phyloP scores from a whole-genome alignment of 2,888 invertebrate genomes.

The Aproaerema taeniolella region DNA sequence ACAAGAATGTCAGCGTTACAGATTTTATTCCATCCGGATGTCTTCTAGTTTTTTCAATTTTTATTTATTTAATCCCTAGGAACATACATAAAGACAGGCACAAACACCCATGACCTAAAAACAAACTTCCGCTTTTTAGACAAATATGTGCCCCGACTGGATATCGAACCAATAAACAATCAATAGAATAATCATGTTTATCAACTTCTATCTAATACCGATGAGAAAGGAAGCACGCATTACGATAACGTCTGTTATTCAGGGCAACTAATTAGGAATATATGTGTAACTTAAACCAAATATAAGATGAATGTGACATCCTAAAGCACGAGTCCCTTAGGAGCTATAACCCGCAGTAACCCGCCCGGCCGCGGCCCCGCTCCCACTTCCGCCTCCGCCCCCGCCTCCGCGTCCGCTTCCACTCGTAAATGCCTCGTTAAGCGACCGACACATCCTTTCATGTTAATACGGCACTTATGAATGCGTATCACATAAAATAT shows the following conservation, averaged over 20 bases:
- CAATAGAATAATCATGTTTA: not conserved
- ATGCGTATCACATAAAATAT: not conserved
- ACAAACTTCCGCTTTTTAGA: too few relatives aligned
- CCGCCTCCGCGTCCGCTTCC: not conserved
- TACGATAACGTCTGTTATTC: not conserved
- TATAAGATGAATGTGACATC: not conserved
- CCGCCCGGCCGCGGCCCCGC: not conserved
- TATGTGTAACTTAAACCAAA: not conserved
- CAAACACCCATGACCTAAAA: too few relatives aligned
- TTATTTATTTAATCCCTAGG: too few relatives aligned
- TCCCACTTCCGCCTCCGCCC: not conserved
- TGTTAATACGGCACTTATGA: slow-evolving; percentile 1
- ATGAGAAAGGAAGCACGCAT: not conserved
- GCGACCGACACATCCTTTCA: slow-evolving; percentile 3
- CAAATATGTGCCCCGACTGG: too few relatives aligned
- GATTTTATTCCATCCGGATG: too few relatives aligned
- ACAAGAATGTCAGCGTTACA: too few relatives aligned
- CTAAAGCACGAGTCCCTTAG: not conserved
- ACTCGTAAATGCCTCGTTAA: too few relatives aligned
- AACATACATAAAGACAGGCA: too few relatives aligned
- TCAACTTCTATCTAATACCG: too few relatives aligned
- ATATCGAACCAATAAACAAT: too few relatives aligned
- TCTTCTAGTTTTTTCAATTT: too few relatives aligned
- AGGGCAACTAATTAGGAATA: not conserved
- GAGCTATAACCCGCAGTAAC: not conserved